These are phyloP conservation scores for Lagopus leucura DNA, from an alignment of 2,113 vertebrate species.

Conservation along the genomic window DNA sequence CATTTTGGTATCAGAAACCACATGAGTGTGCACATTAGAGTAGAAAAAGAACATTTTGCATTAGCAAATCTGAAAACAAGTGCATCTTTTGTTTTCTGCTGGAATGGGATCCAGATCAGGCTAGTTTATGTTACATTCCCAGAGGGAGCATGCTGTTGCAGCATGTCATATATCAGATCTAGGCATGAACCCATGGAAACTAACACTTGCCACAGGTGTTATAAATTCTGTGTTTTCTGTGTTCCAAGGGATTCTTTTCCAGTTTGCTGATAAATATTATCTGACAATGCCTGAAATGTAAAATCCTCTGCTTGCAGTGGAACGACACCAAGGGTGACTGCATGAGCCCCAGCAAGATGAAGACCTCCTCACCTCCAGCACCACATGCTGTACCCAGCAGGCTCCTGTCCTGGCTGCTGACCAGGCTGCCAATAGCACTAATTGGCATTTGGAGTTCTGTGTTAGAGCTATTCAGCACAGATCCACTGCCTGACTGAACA, in stretches of 20 bases:
- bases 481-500: background rate
- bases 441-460: background rate
- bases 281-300: background rate
- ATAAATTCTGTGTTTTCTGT: background rate
- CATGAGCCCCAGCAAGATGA: background rate
- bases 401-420: background rate
- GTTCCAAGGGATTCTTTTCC: background rate
- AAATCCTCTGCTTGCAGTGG: background rate
- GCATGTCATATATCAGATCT: background rate
- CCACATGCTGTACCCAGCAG: accelerated
- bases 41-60: background rate
- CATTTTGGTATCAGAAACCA: background rate
- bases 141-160: background rate
- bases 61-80: slow-evolving; percentile 11
- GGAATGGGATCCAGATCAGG: background rate
- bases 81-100: slow-evolving; percentile 18
- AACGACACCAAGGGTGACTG: background rate
- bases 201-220: background rate
- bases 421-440: background rate
- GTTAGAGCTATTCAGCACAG: background rate
- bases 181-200: background rate
- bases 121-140: background rate
- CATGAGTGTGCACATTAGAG: background rate
- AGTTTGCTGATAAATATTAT: background rate
- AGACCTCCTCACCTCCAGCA: background rate